Evolutionary conservation across 2,113 vertebrate genomes (phyloP), one percentile per base, ranked within the genome.

Genomic region (Passer montanus): DNA sequence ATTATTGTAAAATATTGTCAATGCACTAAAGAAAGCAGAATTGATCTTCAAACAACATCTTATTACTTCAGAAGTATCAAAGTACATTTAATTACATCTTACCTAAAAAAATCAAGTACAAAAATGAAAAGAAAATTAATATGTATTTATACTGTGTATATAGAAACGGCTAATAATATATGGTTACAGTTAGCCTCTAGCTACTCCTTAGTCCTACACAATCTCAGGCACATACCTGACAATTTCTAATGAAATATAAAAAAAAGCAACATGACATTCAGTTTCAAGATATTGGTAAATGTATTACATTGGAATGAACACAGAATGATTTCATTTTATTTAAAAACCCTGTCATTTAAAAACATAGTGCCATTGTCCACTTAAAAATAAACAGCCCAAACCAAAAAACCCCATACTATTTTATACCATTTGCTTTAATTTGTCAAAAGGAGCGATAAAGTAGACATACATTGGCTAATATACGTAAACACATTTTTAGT

Each of bases 401-500:
- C 63, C 7, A 75, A 90, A 91, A 89, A 93, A 60, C 2, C 84
- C 84, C 95, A 97, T 97, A 98, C 93, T 91, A 97, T 95, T 97
- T 98, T 96, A 97, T 98, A 98, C 94, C 86, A 95, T 98, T 96
- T 97, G 96, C 95, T 97, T 97, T 96, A 96, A 92, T 97, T 96
- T 95, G 90, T 97, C 95, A 92, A 98, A 98, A 97, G 96, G 97
- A 98, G 97, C 97, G 41, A 97, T 97, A 97, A 98, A 98, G 97
- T 98, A 98, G 98, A 98, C 98, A 97, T 98, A 98, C 97, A 98
- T 97, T 97, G 98, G 97, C 98, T 98, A 98, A 98, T 97, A 97
- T 98, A 98, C 97, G 97, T 98, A 98, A 98, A 98, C 97, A 98
- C 98, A 97, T 97, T 98, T 98, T 98, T 97, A 98, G 98, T 99